Percentiles rank a stretch among this genome's conserved stretches.
phyloP scores from a whole-genome alignment of 2,113 vertebrate genomes.

The Kryptolebias marmoratus region DNA sequence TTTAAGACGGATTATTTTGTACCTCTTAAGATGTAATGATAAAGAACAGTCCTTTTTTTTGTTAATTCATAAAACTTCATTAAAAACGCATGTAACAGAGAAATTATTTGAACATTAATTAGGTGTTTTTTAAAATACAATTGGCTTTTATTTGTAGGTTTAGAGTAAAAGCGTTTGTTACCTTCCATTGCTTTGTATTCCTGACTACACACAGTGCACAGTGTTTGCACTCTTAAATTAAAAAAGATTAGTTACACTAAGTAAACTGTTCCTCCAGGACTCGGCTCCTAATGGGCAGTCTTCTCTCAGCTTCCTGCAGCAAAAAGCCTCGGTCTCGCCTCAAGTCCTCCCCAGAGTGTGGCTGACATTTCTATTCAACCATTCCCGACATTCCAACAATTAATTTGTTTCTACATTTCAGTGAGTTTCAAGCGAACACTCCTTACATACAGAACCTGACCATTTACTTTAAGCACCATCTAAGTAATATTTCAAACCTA shows the following conservation, averaged over 20 bases:
- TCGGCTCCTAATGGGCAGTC: slow-evolving; percentile 1
- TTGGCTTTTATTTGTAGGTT: neutral
- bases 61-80: too few relatives aligned
- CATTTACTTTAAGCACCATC: neutral
- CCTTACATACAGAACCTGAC: neutral
- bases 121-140: neutral
- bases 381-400: neutral
- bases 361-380: neutral
- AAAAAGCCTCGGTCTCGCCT: neutral
- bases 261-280: neutral
- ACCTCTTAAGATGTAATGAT: too few relatives aligned
- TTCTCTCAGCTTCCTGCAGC: slow-evolving; percentile 7
- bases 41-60: too few relatives aligned
- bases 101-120: too few relatives aligned
- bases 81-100: too few relatives aligned
- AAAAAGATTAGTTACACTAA: slow-evolving; percentile 7
- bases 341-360: neutral
- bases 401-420: neutral
- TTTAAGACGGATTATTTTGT: too few relatives aligned
- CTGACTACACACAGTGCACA: neutral
- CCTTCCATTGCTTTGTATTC: neutral
- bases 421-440: neutral
- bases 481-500: neutral
- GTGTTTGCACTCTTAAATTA: slow-evolving; percentile 9
- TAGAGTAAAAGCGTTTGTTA: neutral